phyloP scores from a whole-genome alignment of 2,888 invertebrate species.

The Brachylomia viminalis region DNA sequence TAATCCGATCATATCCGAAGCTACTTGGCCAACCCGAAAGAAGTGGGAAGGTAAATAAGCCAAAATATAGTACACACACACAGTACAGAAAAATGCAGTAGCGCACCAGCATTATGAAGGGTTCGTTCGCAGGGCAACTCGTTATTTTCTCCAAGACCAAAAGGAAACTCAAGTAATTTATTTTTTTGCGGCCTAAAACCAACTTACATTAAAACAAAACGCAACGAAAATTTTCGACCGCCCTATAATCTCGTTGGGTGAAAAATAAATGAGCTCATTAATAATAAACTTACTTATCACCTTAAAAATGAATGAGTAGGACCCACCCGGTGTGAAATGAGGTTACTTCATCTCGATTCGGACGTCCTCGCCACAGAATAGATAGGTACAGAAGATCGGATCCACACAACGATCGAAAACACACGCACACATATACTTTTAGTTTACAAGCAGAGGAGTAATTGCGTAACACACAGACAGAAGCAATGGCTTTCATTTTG shows the following conservation, averaged over 20 bases:
- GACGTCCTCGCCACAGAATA: conserved; percentile 63
- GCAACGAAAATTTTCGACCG: conserved; percentile 42
- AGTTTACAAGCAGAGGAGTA: not conserved
- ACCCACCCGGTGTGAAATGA: conserved; percentile 70
- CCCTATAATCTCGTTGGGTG: conserved; percentile 38
- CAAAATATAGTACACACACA: too few species aligned
- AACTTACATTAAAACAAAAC: conserved; percentile 45
- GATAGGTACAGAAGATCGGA: not conserved
- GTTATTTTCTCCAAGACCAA: not conserved
- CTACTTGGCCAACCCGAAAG: not conserved
- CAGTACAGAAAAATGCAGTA: too few species aligned
- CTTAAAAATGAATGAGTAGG: conserved; percentile 66
- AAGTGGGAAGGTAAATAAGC: not conserved
- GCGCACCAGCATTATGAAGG: not conserved
- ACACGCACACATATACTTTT: not conserved
- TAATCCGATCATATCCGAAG: not conserved
- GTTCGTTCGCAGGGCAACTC: too few species aligned
- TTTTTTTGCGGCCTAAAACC: conserved; percentile 16
- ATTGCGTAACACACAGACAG: not conserved
- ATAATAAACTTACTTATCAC: conserved; percentile 70
- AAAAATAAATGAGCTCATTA: conserved; percentile 66
- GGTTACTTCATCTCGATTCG: conserved; percentile 68
- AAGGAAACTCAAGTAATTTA: not conserved
- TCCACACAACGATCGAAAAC: not conserved
- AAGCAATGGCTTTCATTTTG: not conserved